Evolutionary conservation across 2,113 vertebrate species (phyloP).

Genomic region (Nerophis ophidion): DNA sequence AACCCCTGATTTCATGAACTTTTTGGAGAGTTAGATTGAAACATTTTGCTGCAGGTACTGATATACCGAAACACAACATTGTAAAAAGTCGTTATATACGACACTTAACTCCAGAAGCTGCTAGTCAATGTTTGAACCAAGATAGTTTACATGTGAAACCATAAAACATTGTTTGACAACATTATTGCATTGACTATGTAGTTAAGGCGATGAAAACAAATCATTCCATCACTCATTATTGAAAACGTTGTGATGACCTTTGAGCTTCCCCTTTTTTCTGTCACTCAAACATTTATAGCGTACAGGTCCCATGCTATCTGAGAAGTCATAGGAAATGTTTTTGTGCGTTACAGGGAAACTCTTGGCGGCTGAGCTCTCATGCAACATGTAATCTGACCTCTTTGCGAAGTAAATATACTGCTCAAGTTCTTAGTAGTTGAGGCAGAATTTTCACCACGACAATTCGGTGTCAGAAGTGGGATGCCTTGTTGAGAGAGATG

Average conservation of each 20-base stretch:
- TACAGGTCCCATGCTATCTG: too few relatives aligned
- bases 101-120: slow-evolving; percentile 8
- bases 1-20: too few relatives aligned
- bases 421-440: too few relatives aligned
- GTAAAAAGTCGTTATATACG: not conserved
- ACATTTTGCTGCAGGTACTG: not conserved
- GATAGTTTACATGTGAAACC: slow-evolving; percentile 17
- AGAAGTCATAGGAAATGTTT: too few relatives aligned
- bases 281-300: not conserved
- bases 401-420: too few relatives aligned
- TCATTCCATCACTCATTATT: slow-evolving; percentile 14
- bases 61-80: slow-evolving; percentile 2
- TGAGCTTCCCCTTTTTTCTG: slow-evolving; percentile 27
- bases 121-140: slow-evolving; percentile 20
- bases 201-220: slow-evolving; percentile 16
- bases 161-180: slow-evolving; percentile 14
- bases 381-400: too few relatives aligned
- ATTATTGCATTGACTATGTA: slow-evolving; percentile 20
- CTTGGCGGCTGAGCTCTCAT: too few relatives aligned
- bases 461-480: too few relatives aligned
- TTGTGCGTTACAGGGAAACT: too few relatives aligned
- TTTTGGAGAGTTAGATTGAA: not conserved
- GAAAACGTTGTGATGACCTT: slow-evolving; percentile 32
- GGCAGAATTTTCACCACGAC: too few relatives aligned
- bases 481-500: too few relatives aligned